Percentiles rank a stretch among this genome's conserved stretches.
Evolutionary conservation across 2,113 vertebrate genomes (phyloP).

Genomic region (Tor tambroides): DNA sequence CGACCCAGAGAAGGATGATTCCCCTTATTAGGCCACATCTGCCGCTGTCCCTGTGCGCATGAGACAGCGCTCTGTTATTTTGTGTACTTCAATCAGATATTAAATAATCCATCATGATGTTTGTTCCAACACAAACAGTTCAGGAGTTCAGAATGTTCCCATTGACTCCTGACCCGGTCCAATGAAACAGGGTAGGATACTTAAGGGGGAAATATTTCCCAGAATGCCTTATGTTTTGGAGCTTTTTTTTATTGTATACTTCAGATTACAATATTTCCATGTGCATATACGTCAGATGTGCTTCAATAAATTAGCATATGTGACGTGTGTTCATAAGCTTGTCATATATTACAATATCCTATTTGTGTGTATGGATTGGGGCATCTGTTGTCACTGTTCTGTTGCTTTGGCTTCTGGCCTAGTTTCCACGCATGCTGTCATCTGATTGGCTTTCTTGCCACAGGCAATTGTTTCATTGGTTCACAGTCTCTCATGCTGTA

Average conservation of each 20-base stretch:
- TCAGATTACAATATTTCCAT: not conserved
- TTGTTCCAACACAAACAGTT: conserved; percentile 26
- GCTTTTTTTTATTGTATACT: conserved; percentile 11
- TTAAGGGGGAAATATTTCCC: not conserved
- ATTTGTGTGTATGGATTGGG: conserved; percentile 30
- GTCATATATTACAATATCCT: conserved; percentile 10
- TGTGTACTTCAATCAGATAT: conserved; percentile 29
- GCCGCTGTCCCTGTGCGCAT: not conserved
- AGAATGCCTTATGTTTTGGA: not conserved
- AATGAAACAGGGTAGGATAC: not conserved
- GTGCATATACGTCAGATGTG: not conserved
- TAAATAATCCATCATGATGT: conserved; percentile 35
- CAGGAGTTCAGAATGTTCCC: conserved; percentile 10
- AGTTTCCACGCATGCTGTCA: conserved; percentile 37
- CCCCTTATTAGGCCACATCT: conserved; percentile 20
- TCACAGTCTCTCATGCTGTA: not conserved
- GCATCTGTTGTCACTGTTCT: conserved; percentile 45
- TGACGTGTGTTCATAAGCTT: not conserved
- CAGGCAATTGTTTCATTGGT: conserved; percentile 29
- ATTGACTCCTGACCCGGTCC: not conserved
- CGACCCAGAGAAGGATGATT: conserved; percentile 36
- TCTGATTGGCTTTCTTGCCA: conserved; percentile 45
- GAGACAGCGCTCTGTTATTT: conserved; percentile 26
- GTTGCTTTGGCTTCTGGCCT: conserved; percentile 44
- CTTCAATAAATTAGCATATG: conserved; percentile 11